Conservation (phyloP, 2,797 vertebrate genomes). For the Hippocampus kuda region DNA sequence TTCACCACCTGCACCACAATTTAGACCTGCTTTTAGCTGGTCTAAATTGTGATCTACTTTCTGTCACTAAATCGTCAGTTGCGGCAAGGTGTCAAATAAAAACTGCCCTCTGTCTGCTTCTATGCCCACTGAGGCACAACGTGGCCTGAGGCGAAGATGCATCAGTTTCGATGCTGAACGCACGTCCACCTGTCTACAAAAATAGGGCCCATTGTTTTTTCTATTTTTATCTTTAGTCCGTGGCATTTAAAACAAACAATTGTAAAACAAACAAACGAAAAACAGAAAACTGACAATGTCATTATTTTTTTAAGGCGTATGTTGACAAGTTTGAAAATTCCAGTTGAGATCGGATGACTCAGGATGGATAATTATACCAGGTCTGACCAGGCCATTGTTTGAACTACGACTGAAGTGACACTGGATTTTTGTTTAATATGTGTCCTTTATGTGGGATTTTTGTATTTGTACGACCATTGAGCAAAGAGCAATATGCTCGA, state of each 20-base stretch:
- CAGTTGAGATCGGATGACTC: conserved; percentile 3
- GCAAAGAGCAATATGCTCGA: neutral
- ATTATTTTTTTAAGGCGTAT: neutral
- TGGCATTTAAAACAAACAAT: too few species aligned
- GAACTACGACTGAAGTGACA: neutral
- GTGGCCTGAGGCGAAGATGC: too few species aligned
- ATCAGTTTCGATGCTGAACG: too few species aligned
- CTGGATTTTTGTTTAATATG: neutral
- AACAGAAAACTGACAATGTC: neutral
- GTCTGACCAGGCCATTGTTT: neutral
- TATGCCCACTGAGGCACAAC: too few species aligned
- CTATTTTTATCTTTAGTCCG: neutral
- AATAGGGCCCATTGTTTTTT: neutral
- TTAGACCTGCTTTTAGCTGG: too few species aligned
- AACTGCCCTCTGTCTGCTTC: too few species aligned
- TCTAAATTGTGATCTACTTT: too few species aligned
- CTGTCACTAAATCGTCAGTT: too few species aligned
- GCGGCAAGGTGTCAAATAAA: too few species aligned
- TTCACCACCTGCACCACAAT: too few species aligned
- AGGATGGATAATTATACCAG: neutral
- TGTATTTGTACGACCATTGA: neutral
- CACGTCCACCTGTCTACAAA: too few species aligned
- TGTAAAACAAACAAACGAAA: neutral
- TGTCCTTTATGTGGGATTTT: neutral
- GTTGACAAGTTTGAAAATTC: neutral